Evolutionary conservation across 2,797 vertebrate genomes (phyloP).

Genomic region (Diplodus puntazzo): DNA sequence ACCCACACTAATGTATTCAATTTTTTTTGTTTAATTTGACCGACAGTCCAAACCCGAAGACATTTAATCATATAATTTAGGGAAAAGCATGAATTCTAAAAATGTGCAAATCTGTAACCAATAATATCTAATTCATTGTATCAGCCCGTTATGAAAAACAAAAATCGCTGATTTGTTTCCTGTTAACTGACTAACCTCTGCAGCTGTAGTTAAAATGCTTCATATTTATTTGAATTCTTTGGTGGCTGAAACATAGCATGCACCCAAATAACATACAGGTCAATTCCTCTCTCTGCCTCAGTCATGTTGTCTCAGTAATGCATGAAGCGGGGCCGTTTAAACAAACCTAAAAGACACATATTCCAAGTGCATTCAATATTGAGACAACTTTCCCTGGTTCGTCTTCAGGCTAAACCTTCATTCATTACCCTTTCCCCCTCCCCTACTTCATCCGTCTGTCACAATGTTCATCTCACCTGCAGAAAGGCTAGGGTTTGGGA

Average conservation of each 20-base stretch:
- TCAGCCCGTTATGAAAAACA: no score
- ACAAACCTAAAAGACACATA: no score
- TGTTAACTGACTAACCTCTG: background rate
- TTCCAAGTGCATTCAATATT: background rate
- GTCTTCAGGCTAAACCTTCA: background rate
- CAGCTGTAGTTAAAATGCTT: background rate
- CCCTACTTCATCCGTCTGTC: background rate
- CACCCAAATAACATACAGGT: background rate
- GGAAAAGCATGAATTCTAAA: background rate
- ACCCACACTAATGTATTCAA: background rate
- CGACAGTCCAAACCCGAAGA: background rate
- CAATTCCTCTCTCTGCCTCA: no score
- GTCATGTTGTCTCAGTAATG: no score
- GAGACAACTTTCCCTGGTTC: background rate
- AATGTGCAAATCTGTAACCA: background rate
- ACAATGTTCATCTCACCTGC: conserved; percentile 81
- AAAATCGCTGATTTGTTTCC: background rate
- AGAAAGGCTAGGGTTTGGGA: conserved; percentile 86
- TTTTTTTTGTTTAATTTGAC: background rate
- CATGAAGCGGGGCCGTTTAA: no score
- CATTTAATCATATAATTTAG: background rate
- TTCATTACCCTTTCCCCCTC: background rate
- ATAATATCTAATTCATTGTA: no score
- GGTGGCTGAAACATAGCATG: background rate
- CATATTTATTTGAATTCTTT: background rate